phyloP scores from a whole-genome alignment of 2,113 vertebrate genomes.

The Lasiurus borealis region DNA sequence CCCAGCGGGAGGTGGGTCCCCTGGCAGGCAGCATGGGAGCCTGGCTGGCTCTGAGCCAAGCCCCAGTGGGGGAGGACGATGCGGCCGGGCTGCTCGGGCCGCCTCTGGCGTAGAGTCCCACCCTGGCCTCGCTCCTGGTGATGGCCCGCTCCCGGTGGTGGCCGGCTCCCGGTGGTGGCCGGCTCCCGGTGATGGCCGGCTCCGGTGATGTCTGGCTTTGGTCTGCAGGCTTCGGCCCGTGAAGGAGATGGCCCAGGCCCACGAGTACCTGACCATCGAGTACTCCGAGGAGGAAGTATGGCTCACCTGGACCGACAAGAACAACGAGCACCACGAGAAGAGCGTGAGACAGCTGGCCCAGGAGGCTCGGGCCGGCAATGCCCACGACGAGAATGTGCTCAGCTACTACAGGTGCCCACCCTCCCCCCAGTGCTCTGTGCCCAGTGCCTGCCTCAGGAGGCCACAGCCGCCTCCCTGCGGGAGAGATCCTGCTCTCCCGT shows the following conservation, averaged over 20 bases:
- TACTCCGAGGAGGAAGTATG: slow-evolving; percentile 98
- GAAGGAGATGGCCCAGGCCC: slow-evolving; percentile 90
- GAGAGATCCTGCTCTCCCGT: not conserved
- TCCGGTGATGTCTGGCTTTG: too few species aligned
- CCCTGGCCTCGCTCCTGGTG: too few species aligned
- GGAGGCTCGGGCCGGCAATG: slow-evolving; percentile 96
- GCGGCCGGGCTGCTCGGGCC: rapidly evolving
- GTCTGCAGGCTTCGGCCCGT: slow-evolving; percentile 90
- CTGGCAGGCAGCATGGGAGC: not conserved
- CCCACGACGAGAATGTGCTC: slow-evolving; percentile 95
- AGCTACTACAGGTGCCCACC: slow-evolving; percentile 95
- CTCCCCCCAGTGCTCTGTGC: not conserved
- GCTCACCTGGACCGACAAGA: slow-evolving; percentile 96
- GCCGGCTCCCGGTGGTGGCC: too few species aligned
- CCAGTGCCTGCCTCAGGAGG: too few species aligned
- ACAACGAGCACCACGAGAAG: slow-evolving; percentile 94
- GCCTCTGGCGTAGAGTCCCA: not conserved
- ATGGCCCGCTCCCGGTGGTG: not conserved
- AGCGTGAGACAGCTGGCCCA: slow-evolving; percentile 96
- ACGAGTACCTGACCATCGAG: slow-evolving; percentile 92
- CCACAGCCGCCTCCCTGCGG: too few species aligned
- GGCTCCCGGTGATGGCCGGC: not conserved
- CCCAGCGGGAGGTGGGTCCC: not conserved
- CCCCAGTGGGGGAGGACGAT: rapidly evolving
- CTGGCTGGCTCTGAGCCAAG: not conserved